Evolutionary conservation across 1,140 invertebrate genomes (phyloP), one percentile per base, ranked within the genome.

Genomic region (Drosophila kurseongensis): DNA sequence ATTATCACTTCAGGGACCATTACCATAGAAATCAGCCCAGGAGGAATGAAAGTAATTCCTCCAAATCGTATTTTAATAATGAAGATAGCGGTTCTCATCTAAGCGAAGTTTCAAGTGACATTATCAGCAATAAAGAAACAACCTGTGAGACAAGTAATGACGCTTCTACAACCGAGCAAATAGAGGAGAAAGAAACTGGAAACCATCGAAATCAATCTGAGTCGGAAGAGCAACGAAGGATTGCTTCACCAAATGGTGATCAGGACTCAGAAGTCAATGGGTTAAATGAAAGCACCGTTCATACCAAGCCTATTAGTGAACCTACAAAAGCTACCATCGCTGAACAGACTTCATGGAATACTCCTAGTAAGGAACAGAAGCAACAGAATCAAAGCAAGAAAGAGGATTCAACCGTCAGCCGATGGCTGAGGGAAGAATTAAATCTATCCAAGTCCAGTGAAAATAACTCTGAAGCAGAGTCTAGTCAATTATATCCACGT

Each of bases 401-500:
- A 13, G 45, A 40, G 1, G 23, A 4, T 2, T 9, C n/a, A 32
- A 51, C n/a, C 5, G n/a, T 51, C n/a, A 51, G n/a, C 1, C 27
- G 16, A 27, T 14, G 18, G 5, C 4, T 14, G 3, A 18, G 4
- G 7, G 18, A 41, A 23, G 1, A 57, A 42, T 16, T 42, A 29
- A 57, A 16, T 16, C n/a, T 16, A 2, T 57, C 23, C 35, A 16
- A 51, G n/a, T 14, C 18, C 23, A 18, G 35, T 63, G 16, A 41
- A 23, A 40, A 18, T 2, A 27, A 13, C 6, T n/a, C 47, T 23
- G 38, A 2, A 23, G 7, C 18, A 40, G 38, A 48, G 14, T 1
- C 67, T 35, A 52, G 35, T 54, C 18, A 40, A 8, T 29, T 65
- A 51, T 36, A 41, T 57, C 78, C 90, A 0, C 68, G 56, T 45